A percentile compares a stretch with the other conserved stretches of the same genome.
These are phyloP conservation scores for Amiota minor DNA, from an alignment of 2,888 invertebrate genomes.

Conservation along the genomic window DNA sequence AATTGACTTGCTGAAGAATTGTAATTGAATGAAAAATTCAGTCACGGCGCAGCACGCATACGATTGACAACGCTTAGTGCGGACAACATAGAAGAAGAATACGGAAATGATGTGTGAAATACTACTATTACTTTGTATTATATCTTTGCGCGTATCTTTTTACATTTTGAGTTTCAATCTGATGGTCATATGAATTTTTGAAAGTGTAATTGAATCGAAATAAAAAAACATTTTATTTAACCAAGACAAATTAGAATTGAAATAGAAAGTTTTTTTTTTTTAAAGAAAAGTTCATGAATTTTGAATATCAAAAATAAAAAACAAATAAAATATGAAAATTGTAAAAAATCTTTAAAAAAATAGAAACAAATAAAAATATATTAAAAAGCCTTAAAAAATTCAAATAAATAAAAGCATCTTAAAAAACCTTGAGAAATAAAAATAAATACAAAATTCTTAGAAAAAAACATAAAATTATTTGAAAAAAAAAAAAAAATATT, in stretches of 20 bases:
- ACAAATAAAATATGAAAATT: not conserved
- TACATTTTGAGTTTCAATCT: too few relatives aligned
- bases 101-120: conserved; percentile 21
- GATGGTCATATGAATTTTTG: not conserved
- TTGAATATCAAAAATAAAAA: not conserved
- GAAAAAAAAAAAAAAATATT: too few relatives aligned
- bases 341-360: not conserved
- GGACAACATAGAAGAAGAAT: not conserved
- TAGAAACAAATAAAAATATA: not conserved
- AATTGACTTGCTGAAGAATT: not conserved
- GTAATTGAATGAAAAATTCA: conserved; percentile 40
- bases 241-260: not conserved
- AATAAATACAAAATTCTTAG: conserved; percentile 5
- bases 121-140: not conserved
- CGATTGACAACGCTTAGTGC: conserved; percentile 48
- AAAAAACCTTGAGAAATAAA: not conserved
- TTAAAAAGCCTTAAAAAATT: not conserved
- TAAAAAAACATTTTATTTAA: not conserved
- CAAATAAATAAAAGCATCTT: not conserved
- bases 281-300: not conserved
- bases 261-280: not conserved
- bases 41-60: conserved; percentile 49
- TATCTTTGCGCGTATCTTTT: conserved; percentile 10
- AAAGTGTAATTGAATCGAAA: conserved; percentile 5
- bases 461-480: not conserved